Evolutionary conservation across 2,113 vertebrate species (phyloP), one percentile per base, ranked within the genome.

Genomic region (Myiopsitta monachus): DNA sequence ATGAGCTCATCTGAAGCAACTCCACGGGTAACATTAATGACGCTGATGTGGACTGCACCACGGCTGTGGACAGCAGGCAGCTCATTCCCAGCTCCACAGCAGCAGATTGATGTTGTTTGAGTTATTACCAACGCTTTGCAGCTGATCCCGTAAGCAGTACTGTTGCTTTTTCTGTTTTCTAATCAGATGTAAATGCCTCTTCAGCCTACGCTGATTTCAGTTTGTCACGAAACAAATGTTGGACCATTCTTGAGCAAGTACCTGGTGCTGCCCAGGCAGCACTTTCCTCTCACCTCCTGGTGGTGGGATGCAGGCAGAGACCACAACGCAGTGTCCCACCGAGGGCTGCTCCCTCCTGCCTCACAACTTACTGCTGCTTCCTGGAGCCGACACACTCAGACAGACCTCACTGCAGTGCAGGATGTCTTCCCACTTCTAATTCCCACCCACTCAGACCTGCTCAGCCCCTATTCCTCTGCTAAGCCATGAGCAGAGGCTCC

Each of bases 261-360:
- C 21, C 14, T 38, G 57, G 7, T 27, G 83, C 62, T 17, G 8
- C 54, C 63, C 0, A 2, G 38, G 47, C 47, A 51, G 44, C 49
- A 7, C 24, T 11, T 23, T 30, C 31, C 47, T 83, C 83, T 78
- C 3, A 1, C 23, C 44, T 66, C 30, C 57, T 0, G 0, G 17
- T 0, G 0, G 38, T 15, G 83, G 52, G 82, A 61, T 10, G 21
- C 2, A 4, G 49, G 59, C 51, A 83, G 72, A 55, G 59, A 28
- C 49, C 2, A 1, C 38, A 74, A 80, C 18, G 4, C 9, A 11
- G 33, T 61, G 38, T 52, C 88, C 78, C 36, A 44, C 62, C 1
- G 2, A 49, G 80, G 51, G 47, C 63, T 72, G 43, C 74, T 36
- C 57, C 54, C 62, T 73, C 66, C 69, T 23, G 24, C 64, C 68